These are phyloP conservation scores for Danio tinwini DNA, from an alignment of 2,797 vertebrate species.

Conservation along the genomic window DNA sequence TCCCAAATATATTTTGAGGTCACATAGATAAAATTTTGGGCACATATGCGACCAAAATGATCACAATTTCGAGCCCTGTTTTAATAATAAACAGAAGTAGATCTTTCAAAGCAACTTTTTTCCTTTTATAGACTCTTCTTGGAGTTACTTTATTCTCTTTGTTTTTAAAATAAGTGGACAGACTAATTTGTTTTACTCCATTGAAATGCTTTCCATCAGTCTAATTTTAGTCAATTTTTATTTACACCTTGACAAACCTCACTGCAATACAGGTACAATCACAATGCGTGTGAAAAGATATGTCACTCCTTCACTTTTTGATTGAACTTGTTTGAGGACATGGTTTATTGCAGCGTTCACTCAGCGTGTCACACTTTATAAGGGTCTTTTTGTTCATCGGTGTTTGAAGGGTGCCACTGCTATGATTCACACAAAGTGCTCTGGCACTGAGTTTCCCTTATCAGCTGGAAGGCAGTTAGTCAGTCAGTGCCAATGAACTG, in stretches of 20 bases:
- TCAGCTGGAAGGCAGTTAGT: conserved; percentile 37
- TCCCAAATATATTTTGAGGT: too few relatives aligned
- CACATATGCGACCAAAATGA: too few relatives aligned
- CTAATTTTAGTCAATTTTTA: conserved; percentile 7
- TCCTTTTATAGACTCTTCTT: neutral
- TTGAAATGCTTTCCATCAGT: neutral
- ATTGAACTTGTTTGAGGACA: conserved; percentile 14
- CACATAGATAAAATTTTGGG: too few relatives aligned
- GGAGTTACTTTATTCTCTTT: neutral
- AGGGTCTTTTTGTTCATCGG: conserved; percentile 10
- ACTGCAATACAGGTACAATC: neutral
- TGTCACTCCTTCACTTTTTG: conserved; percentile 11
- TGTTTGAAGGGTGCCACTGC: conserved; percentile 35
- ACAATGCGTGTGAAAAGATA: neutral
- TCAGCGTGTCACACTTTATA: conserved; percentile 9
- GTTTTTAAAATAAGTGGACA: conserved; percentile 18
- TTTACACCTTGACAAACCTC: conserved; percentile 3
- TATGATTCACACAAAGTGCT: conserved; percentile 43
- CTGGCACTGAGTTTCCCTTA: conserved; percentile 34
- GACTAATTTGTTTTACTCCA: neutral
- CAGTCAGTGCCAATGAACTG: conserved; percentile 36
- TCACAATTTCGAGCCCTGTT: too few relatives aligned
- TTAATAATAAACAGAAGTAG: neutral
- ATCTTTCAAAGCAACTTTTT: neutral
- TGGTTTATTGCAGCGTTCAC: conserved; percentile 14